Percentiles rank a stretch among this genome's conserved stretches.
Conservation (phyloP, 2,113 vertebrate species). For the Sorex araneus region DNA sequence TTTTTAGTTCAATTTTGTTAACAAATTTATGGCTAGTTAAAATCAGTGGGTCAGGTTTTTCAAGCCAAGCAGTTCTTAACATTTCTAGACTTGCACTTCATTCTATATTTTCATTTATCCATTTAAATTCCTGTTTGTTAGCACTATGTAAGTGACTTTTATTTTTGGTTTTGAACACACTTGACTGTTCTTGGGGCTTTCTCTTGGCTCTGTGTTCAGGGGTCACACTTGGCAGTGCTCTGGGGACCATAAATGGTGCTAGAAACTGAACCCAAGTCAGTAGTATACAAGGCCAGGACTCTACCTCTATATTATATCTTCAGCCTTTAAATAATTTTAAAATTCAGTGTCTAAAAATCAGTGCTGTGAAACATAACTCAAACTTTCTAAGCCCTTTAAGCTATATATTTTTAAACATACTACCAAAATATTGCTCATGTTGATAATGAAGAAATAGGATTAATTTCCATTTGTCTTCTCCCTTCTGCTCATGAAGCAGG, state of each 20-base stretch:
- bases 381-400: constrained; percentile 52
- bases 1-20: constrained; percentile 28
- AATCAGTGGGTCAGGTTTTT: not conserved
- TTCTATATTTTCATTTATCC: constrained; percentile 10
- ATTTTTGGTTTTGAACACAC: no score
- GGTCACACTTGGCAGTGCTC: no score
- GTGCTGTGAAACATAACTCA: constrained; percentile 49
- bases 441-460: constrained; percentile 39
- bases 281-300: no score
- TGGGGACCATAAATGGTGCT: no score
- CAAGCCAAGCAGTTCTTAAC: no score
- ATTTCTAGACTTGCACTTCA: not conserved
- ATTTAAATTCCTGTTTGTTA: constrained; percentile 10
- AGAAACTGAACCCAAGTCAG: no score
- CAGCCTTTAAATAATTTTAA: not conserved
- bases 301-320: no score
- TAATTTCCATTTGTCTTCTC: no score
- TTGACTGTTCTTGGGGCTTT: no score
- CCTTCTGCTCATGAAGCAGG: no score
- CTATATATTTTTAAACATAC: constrained; percentile 54
- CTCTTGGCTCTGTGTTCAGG: no score
- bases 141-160: constrained; percentile 5
- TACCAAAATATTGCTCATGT: not conserved
- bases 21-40: not conserved
- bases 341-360: not conserved